These are phyloP conservation scores for Notarius quadriscutis DNA, from an alignment of 2,113 vertebrate species.

Conservation along the genomic window DNA sequence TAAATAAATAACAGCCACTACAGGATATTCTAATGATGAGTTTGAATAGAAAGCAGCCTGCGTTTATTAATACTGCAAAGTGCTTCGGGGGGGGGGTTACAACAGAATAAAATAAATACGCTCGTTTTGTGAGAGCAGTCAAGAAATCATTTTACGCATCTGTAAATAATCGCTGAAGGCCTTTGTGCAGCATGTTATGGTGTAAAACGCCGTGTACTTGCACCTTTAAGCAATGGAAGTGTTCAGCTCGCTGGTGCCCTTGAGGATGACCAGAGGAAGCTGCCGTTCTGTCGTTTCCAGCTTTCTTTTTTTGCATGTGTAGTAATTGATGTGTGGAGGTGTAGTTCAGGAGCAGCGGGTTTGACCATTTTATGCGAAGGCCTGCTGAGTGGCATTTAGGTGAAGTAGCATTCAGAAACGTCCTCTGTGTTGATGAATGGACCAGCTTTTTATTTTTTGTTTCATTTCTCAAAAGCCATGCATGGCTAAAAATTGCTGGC, in stretches of 20 bases:
- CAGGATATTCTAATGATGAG: slow-evolving; percentile 64
- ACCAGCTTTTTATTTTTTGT: not conserved
- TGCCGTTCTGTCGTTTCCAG: not conserved
- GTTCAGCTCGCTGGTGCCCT: slow-evolving; percentile 29
- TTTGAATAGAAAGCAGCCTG: slow-evolving; percentile 61
- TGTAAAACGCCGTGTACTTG: slow-evolving; percentile 56
- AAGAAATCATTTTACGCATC: slow-evolving; percentile 51
- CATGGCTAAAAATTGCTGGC: not conserved
- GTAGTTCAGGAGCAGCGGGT: not conserved
- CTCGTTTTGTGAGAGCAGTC: slow-evolving; percentile 64
- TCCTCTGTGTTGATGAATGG: not conserved
- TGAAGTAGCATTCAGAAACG: not conserved
- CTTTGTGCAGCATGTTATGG: not conserved
- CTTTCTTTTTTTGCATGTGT: not conserved
- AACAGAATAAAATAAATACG: slow-evolving; percentile 64
- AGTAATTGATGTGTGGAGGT: not conserved
- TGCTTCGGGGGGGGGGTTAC: slow-evolving; percentile 41
- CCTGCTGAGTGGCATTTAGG: not conserved
- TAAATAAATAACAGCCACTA: slow-evolving; percentile 61
- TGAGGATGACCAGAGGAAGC: slow-evolving; percentile 15
- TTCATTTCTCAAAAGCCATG: not conserved
- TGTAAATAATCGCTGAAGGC: slow-evolving; percentile 56
- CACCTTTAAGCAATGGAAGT: slow-evolving; percentile 52
- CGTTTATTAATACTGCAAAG: slow-evolving; percentile 48
- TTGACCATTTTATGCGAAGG: slow-evolving; percentile 6